A percentile compares a stretch with the other conserved stretches of the same genome.
Conservation (phyloP, 1,140 invertebrate genomes). For the Sarcophaga bullata region DNA sequence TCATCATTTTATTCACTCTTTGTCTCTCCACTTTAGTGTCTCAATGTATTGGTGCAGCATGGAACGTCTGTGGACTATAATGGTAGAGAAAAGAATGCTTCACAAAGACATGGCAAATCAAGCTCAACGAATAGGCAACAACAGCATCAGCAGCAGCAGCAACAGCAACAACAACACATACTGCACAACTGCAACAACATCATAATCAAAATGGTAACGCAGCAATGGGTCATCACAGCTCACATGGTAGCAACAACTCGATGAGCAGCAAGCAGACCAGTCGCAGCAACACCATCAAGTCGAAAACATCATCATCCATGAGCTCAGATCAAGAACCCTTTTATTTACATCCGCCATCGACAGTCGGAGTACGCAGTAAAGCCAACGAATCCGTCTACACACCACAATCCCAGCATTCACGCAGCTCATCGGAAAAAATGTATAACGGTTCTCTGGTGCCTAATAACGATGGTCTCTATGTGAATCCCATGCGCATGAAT, state of each 20-base stretch:
- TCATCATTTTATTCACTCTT: neutral
- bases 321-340: constrained; percentile 72
- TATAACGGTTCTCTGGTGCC: constrained; percentile 68
- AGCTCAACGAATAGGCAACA: constrained; percentile 46
- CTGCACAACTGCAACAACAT: constrained; percentile 49
- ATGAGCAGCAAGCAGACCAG: constrained; percentile 64
- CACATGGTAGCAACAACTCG: constrained; percentile 57
- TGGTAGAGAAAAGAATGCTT: constrained; percentile 48
- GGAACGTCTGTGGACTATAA: constrained; percentile 74
- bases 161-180: constrained; percentile 48
- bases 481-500: constrained; percentile 78
- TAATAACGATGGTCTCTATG: constrained; percentile 81
- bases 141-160: constrained; percentile 47
- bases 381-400: constrained; percentile 58
- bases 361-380: constrained; percentile 52
- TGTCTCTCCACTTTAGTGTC: constrained; percentile 69
- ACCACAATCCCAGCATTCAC: constrained; percentile 54
- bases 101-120: constrained; percentile 53
- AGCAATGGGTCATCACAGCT: constrained; percentile 12
- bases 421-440: constrained; percentile 64
- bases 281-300: constrained; percentile 63
- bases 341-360: constrained; percentile 75
- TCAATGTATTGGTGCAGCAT: constrained; percentile 80
- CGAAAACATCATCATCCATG: constrained; percentile 62
- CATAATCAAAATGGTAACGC: constrained; percentile 47